phyloP scores from a whole-genome alignment of 2,113 vertebrate species.

The Trogon surrucura region DNA sequence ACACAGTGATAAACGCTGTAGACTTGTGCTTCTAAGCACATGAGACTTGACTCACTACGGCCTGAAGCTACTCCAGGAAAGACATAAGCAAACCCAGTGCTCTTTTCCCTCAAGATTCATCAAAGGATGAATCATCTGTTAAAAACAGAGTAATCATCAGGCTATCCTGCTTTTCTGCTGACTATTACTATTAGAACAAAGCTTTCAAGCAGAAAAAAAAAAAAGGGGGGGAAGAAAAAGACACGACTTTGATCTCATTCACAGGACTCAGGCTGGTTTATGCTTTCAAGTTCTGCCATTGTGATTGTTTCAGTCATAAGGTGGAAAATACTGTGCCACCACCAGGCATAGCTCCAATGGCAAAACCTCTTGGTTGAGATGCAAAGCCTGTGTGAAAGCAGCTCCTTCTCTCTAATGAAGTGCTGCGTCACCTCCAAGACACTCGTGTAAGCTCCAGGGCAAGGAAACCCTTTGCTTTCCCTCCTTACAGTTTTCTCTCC shows the following conservation, averaged over 20 bases:
- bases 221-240: fast-evolving
- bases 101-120: slow-evolving; percentile 51
- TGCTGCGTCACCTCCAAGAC: neutral
- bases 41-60: slow-evolving; percentile 22
- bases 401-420: neutral
- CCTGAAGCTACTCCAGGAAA: slow-evolving; percentile 54
- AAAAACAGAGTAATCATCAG: slow-evolving; percentile 57
- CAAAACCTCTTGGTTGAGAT: neutral
- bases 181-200: slow-evolving; percentile 55
- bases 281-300: slow-evolving; percentile 12
- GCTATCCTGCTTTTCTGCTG: slow-evolving; percentile 52
- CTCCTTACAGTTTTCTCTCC: neutral
- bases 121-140: slow-evolving; percentile 60
- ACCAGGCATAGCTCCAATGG: neutral
- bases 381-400: neutral
- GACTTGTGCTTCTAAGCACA: neutral
- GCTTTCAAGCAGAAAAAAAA: neutral
- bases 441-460: neutral
- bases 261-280: neutral
- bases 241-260: slow-evolving; percentile 19
- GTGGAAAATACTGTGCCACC: neutral
- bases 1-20: neutral
- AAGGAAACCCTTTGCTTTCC: neutral
- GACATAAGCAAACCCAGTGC: slow-evolving; percentile 36
- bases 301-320: neutral